A percentile compares a stretch with the other conserved stretches of the same genome.
Evolutionary conservation across 2,888 invertebrate species (phyloP).

Genomic region (Himalopsyche tibetana): DNA sequence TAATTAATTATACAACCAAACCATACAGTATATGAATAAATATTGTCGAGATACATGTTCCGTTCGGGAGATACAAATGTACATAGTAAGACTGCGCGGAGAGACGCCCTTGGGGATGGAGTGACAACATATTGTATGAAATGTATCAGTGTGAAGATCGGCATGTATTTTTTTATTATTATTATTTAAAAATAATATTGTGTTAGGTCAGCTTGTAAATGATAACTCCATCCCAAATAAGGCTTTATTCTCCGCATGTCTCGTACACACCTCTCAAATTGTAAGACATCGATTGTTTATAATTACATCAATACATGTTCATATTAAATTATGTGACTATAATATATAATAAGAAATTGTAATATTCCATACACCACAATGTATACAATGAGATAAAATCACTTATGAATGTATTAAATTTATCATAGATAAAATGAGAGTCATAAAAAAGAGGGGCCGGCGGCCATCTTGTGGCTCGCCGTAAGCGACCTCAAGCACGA

Average conservation of each 20-base stretch:
- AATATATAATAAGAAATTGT: conserved; percentile 71
- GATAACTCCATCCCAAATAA: background rate
- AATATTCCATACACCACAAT: conserved; percentile 68
- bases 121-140: background rate
- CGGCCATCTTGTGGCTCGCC: conserved; percentile 65
- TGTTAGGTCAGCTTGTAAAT: background rate
- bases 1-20: conserved; percentile 66
- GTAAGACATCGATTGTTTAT: conserved; percentile 61
- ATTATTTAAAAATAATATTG: background rate
- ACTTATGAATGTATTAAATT: conserved; percentile 62
- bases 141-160: conserved; percentile 1
- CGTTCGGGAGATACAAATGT: conserved; percentile 62
- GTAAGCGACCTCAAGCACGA: conserved; percentile 60
- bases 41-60: conserved; percentile 66
- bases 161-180: background rate
- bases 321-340: conserved; percentile 66
- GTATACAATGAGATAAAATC: conserved; percentile 65
- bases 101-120: conserved; percentile 1
- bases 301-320: conserved; percentile 63
- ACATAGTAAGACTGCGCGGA: conserved; percentile 56
- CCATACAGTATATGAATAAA: conserved; percentile 69
- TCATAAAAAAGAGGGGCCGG: conserved; percentile 67
- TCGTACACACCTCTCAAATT: conserved; percentile 62
- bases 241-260: conserved; percentile 46
- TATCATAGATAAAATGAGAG: conserved; percentile 60